Base-by-base conservation (phyloP, 2,888 invertebrate genomes). In the Rotaria socialis region DNA sequence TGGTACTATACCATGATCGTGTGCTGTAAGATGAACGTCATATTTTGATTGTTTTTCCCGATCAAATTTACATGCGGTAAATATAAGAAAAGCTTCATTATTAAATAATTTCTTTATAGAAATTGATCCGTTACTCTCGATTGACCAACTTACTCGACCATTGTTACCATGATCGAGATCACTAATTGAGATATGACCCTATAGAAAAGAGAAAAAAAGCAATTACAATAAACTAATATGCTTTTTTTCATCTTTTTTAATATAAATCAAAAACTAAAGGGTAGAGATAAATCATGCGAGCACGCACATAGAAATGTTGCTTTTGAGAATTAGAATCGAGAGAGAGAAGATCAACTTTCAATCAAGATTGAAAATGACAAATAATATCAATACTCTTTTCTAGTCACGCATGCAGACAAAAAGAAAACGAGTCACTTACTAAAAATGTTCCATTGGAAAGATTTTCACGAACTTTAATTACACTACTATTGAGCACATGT, bases 121-220 rank as follows among this genome's bases (percentile, higher is more conserved):
- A 74, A 74, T 74, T 10, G 74, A 22, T 41, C n/a, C 43, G 41
- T 74, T 74, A 74, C 74, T 74, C 19, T 74, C 74, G 6, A 74
- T 22, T 74, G 19, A 41, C 74, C 74, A 74, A 43, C 43, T 74
- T 41, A 74, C n/a, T 22, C 22, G 41, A 74, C 74, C 74, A 41
- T 74, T 74, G 8, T 41, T 24, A 74, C 22, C 74, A 41, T 41
- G 19, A 74, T 74, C 74, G 11, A 41, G 35, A 74, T 74, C 74
- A 74, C 24, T 74, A 22, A 74, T 74, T 74, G 74, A 74, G 35
- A 74, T 41, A 74, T 74, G 74, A 74, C 74, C 74, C 74, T 74
- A n/a, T 60, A 11, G 0, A 60, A 58, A n/a, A n/a, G 8, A 58
- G 8, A 58, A 58, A 67, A 60, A n/a, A 67, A 67, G 19, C 5